These are phyloP conservation scores for Eolophus roseicapilla DNA, from an alignment of 2,113 vertebrate genomes.

Conservation along the genomic window DNA sequence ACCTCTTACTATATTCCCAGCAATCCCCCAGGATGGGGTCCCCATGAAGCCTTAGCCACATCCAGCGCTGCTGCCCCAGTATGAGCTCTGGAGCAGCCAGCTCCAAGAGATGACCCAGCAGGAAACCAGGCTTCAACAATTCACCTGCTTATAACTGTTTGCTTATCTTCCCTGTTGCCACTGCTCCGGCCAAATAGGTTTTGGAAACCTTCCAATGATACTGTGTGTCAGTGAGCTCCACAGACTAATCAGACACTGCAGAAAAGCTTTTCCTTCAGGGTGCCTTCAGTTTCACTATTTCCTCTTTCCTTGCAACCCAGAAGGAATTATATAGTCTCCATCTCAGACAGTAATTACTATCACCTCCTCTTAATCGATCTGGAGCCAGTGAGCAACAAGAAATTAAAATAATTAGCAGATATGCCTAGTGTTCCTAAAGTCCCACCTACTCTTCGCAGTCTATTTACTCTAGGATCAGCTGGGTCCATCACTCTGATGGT, in stretches of 20 bases:
- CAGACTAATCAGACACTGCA: conserved; percentile 46
- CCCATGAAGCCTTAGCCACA: accelerated
- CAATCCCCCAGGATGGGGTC: not conserved
- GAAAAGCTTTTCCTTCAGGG: conserved; percentile 10
- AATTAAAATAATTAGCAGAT: conserved; percentile 66
- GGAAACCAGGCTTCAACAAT: not conserved
- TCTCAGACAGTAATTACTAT: conserved; percentile 58
- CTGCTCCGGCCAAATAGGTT: not conserved
- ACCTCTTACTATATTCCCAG: not conserved
- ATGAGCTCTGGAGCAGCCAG: not conserved
- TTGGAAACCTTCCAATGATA: not conserved
- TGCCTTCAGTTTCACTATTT: not conserved
- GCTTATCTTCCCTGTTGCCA: not conserved
- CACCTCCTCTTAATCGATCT: conserved; percentile 54
- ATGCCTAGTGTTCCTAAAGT: not conserved
- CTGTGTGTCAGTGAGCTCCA: not conserved
- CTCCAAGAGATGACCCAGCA: not conserved
- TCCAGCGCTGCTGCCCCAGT: accelerated
- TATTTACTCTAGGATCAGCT: conserved; percentile 1
- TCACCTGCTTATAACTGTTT: not conserved
- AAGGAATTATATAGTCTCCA: conserved; percentile 43
- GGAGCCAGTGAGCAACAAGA: conserved; percentile 47
- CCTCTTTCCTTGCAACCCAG: conserved; percentile 7
- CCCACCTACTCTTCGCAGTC: conserved; percentile 5
- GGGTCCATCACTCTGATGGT: not conserved